Evolutionary conservation across 2,888 invertebrate genomes (phyloP).

Genomic region (Penaeus monodon): DNA sequence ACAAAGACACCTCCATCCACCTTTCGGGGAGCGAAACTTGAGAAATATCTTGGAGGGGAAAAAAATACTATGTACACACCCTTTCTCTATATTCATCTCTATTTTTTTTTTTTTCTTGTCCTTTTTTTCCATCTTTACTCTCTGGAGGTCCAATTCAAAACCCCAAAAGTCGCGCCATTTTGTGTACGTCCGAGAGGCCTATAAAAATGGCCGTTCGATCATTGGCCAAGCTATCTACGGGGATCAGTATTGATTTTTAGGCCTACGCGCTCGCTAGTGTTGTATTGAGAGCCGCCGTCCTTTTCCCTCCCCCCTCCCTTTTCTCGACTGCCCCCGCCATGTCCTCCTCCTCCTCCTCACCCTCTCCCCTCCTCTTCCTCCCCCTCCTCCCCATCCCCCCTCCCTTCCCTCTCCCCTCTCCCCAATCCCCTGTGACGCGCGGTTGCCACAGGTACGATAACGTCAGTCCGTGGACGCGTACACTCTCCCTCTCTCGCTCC

Average conservation of each 20-base stretch:
- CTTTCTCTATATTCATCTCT: too few species aligned
- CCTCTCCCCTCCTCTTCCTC: constrained; percentile 20
- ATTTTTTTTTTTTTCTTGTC: too few species aligned
- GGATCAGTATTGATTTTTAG: constrained; percentile 59
- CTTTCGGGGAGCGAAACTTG: too few species aligned
- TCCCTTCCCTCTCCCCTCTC: constrained; percentile 8
- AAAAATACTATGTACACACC: too few species aligned
- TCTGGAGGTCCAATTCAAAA: too few species aligned
- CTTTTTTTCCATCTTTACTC: too few species aligned
- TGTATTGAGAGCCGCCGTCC: constrained; percentile 50
- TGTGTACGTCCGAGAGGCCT: constrained; percentile 42
- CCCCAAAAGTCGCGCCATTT: constrained; percentile 40
- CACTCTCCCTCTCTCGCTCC: too few species aligned
- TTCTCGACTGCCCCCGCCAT: background rate
- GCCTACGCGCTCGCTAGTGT: constrained; percentile 52
- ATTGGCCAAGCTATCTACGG: constrained; percentile 49
- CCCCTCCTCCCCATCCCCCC: background rate
- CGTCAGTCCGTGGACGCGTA: background rate
- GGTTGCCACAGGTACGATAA: constrained; percentile 40
- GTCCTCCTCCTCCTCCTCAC: constrained; percentile 7
- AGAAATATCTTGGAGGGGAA: too few species aligned
- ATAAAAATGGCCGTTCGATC: constrained; percentile 60
- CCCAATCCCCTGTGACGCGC: background rate
- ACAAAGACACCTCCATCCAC: too few species aligned
- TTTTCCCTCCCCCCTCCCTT: constrained; percentile 15